phyloP scores from a whole-genome alignment of 2,888 invertebrate species.

The Microplitis manilae region DNA sequence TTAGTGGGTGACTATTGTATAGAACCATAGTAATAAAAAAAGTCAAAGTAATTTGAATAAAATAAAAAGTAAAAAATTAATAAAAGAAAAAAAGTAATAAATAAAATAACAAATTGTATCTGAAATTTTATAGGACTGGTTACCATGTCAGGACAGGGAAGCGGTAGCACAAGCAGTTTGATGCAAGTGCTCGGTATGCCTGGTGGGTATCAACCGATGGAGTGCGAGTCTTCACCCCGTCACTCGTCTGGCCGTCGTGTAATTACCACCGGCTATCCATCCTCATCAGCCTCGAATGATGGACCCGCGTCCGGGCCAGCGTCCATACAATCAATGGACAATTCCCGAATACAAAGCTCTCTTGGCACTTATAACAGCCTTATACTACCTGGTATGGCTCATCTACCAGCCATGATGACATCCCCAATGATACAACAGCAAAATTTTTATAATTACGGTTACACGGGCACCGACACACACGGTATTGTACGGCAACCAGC shows the following conservation, averaged over 20 bases:
- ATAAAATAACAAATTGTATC: constrained; percentile 47
- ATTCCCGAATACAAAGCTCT: constrained; percentile 72
- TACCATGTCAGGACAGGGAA: constrained; percentile 71
- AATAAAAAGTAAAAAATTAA: constrained; percentile 27
- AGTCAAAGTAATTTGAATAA: constrained; percentile 12
- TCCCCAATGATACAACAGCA: constrained; percentile 66
- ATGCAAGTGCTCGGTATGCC: constrained; percentile 68
- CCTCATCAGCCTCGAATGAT: constrained; percentile 50
- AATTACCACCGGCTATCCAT: constrained; percentile 59
- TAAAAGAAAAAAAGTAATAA: constrained; percentile 14
- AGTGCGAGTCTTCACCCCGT: constrained; percentile 82
- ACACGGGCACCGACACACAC: constrained; percentile 66
- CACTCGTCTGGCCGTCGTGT: constrained; percentile 66
- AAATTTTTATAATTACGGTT: constrained; percentile 68
- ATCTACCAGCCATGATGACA: constrained; percentile 69
- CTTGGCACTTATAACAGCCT: constrained; percentile 71
- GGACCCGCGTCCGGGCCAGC: constrained; percentile 59
- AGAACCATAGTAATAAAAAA: constrained; percentile 35
- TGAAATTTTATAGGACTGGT: constrained; percentile 68
- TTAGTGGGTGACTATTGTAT: constrained; percentile 54
- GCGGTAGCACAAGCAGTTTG: constrained; percentile 63
- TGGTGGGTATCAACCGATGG: constrained; percentile 78
- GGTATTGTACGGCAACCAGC: constrained; percentile 65
- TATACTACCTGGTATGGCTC: constrained; percentile 71
- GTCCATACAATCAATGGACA: constrained; percentile 67